Base-by-base conservation (phyloP, 37 sponge, comb jelly and placozoan genomes). In the Agelas oroides region DNA sequence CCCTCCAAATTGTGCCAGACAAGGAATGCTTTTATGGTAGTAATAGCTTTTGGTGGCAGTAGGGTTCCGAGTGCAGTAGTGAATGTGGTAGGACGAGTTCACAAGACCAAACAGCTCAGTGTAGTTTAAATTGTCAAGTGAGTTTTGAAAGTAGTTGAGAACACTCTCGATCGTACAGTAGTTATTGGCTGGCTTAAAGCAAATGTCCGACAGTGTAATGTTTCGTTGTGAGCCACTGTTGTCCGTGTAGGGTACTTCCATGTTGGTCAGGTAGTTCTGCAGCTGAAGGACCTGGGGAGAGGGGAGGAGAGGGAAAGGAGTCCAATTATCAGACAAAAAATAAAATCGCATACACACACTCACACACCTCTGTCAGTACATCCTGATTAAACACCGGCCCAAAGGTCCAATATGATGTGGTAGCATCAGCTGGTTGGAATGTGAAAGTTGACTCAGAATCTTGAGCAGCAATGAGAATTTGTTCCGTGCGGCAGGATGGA, bases 141-240 rank as follows among this genome's bases (percentile, higher is more conserved):
- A 46, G 80, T 98, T 98, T 82, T 98, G 99, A 86, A 98, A 98
- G 84, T 94, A 98, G 78, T 98, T 95, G 40, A 96, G 39, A 17
- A 96, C 94, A 83, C 95, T 96, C 70, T 86, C 66, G 31, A 98
- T 91, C 64, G 93, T 91, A 65, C 99, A 98, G 86, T 93, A 79
- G 15, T 62, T 71, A 75, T 90, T 90, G 25, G 87, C 86, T 0
- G 97, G 97, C 35, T 88, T 84, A 81, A 93, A 96, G 82, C 99
- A 98, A 35, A 98, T 92, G 54, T 98, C 97, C 53, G 85, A 36
- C n/a, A 96, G 84, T 8, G 95, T 90, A 62, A 98, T 78, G 68
- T 72, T 86, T 0, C 12, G 0, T 0, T 65, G 27, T 1, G 59
- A 54, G 1, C 86, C 89, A 80, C 62, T 30, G 15, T 55, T 68